Conservation (phyloP, 2,113 vertebrate species). For the Ictidomys tridecemlineatus region DNA sequence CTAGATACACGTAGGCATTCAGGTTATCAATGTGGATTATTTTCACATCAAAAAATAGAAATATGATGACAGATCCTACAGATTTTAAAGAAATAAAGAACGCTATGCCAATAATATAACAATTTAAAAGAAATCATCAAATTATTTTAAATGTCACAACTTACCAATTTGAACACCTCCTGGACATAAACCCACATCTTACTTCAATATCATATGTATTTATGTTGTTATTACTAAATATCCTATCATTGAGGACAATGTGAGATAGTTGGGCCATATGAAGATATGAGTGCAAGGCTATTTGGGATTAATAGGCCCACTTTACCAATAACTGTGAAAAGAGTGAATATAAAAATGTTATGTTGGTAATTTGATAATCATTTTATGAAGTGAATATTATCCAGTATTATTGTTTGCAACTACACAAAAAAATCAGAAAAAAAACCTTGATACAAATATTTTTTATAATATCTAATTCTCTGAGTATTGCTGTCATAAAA, state of each 20-base stretch:
- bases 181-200: background rate
- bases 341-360: background rate
- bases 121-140: background rate
- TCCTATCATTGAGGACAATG: background rate
- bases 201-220: background rate
- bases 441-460: background rate
- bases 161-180: background rate
- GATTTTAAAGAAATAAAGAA: background rate
- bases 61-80: background rate
- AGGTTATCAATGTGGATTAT: background rate
- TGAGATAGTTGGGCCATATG: background rate
- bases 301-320: background rate
- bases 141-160: background rate
- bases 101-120: background rate
- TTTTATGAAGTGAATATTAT: background rate
- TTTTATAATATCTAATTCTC: background rate
- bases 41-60: background rate
- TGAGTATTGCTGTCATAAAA: background rate
- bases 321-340: background rate
- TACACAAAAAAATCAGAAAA: background rate
- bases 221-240: background rate
- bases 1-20: background rate
- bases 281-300: background rate
- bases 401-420: background rate
- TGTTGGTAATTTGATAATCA: constrained; percentile 22